phyloP scores from a whole-genome alignment of 2,113 vertebrate species.

The Oreocharis arfaki region DNA sequence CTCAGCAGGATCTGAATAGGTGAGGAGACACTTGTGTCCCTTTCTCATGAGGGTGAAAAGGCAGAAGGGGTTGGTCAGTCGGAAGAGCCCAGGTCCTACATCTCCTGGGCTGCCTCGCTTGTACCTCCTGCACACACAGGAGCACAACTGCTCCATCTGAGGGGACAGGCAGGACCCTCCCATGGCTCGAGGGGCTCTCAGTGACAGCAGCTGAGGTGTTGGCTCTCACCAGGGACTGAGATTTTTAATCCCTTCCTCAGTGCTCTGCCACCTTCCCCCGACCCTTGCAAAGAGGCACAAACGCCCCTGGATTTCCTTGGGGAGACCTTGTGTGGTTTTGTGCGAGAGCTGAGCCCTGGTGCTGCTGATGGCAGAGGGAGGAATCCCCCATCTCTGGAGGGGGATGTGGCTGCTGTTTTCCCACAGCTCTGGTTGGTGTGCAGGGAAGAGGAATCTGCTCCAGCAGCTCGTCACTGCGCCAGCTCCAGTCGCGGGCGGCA shows the following conservation, averaged over 20 bases:
- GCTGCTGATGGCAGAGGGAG: neutral
- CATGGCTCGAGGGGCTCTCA: fast-evolving
- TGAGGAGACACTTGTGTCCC: too few species aligned
- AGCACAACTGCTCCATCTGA: neutral
- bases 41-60: neutral
- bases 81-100: neutral
- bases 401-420: neutral
- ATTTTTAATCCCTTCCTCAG: neutral
- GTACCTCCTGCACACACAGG: fast-evolving
- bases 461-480: neutral
- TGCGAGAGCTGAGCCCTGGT: neutral
- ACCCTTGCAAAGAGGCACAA: neutral
- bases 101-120: neutral
- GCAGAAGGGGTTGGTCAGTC: neutral
- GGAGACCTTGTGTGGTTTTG: neutral
- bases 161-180: neutral
- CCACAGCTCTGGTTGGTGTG: neutral
- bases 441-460: neutral
- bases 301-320: fast-evolving
- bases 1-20: neutral
- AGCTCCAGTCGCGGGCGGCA: slow-evolving; percentile 1
- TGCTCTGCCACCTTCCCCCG: neutral
- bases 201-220: neutral
- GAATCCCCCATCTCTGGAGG: neutral
- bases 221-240: neutral